phyloP scores from a whole-genome alignment of 2,113 vertebrate genomes.

The Colius striatus region DNA sequence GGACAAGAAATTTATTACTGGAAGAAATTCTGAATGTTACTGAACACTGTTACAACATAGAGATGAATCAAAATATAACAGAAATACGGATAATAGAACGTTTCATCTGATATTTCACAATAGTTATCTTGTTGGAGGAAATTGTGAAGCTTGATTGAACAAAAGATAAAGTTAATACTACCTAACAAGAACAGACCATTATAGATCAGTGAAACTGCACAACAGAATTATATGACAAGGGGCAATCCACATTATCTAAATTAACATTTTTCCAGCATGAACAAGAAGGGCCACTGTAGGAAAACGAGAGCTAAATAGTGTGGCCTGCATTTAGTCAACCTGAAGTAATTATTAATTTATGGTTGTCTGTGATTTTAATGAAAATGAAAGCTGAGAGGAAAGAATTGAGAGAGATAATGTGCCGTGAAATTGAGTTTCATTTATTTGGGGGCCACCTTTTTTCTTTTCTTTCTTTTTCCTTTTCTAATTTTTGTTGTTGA shows the following conservation, averaged over 20 bases:
- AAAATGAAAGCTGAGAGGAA: constrained; percentile 99
- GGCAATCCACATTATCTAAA: constrained; percentile 96
- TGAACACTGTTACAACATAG: constrained; percentile 48
- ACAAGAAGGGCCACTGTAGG: constrained; percentile 91
- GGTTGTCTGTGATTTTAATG: constrained; percentile 99
- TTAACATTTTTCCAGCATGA: constrained; percentile 99
- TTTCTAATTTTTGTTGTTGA: constrained; percentile 61
- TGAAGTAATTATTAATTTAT: constrained; percentile 99
- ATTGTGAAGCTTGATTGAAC: constrained; percentile 88
- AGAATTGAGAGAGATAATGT: constrained; percentile 99
- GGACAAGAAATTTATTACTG: constrained; percentile 38
- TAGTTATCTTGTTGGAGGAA: constrained; percentile 79
- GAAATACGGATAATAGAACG: constrained; percentile 61
- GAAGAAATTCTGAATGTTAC: constrained; percentile 53
- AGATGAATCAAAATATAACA: constrained; percentile 64
- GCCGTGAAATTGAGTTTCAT: constrained; percentile 99
- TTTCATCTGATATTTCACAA: constrained; percentile 72
- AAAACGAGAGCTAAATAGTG: constrained; percentile 85
- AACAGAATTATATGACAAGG: constrained; percentile 95
- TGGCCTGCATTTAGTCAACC: constrained; percentile 98
- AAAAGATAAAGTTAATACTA: constrained; percentile 95
- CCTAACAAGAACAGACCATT: constrained; percentile 98
- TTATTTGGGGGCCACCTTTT: constrained; percentile 95
- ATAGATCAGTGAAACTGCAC: constrained; percentile 96
- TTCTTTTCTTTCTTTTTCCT: constrained; percentile 69